These are phyloP conservation scores for Heliconius charithonia DNA, from an alignment of 2,888 invertebrate genomes.

Conservation along the genomic window DNA sequence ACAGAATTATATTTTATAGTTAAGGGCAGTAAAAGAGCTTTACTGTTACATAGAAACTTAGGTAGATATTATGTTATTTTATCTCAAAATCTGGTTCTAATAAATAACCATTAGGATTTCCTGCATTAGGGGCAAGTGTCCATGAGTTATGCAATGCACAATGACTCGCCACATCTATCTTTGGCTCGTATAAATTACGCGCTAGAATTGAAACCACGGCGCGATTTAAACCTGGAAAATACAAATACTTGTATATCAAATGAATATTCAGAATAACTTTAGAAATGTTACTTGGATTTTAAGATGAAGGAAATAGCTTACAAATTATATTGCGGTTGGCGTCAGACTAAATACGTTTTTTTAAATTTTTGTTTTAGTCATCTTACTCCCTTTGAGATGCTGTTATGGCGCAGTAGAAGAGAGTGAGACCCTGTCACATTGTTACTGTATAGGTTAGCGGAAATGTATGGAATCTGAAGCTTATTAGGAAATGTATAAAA, in stretches of 20 bases:
- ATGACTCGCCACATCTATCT: conserved; percentile 33
- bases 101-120: conserved; percentile 32
- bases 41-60: neutral
- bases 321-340: neutral
- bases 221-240: conserved; percentile 9
- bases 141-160: conserved; percentile 32
- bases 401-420: too few species aligned
- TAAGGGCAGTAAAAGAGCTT: neutral
- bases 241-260: conserved; percentile 9
- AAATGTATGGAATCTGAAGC: too few species aligned
- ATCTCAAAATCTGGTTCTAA: conserved; percentile 27
- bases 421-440: too few species aligned
- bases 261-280: conserved; percentile 10
- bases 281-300: neutral
- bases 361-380: too few species aligned
- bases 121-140: conserved; percentile 27
- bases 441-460: too few species aligned
- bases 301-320: neutral
- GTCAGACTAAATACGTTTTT: neutral
- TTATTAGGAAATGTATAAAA: too few species aligned
- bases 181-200: conserved; percentile 30
- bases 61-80: conserved; percentile 1
- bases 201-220: conserved; percentile 12
- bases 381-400: too few species aligned
- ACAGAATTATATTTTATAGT: neutral